phyloP scores from a whole-genome alignment of 2,113 vertebrate genomes.

The Crotophaga sulcirostris region DNA sequence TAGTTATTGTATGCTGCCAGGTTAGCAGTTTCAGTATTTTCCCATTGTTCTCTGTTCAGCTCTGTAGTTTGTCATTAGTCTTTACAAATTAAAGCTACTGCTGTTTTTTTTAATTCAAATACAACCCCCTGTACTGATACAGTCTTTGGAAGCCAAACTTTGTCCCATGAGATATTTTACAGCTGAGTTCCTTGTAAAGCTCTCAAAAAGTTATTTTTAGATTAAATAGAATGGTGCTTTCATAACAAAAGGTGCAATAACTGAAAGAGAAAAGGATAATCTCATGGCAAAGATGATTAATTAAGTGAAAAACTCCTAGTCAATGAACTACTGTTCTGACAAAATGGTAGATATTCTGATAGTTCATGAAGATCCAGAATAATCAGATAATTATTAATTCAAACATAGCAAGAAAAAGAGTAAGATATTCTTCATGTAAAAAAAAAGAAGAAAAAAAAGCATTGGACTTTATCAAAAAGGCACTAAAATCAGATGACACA shows the following conservation, averaged over 20 bases:
- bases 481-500: not conserved
- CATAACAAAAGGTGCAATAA: not conserved
- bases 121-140: not conserved
- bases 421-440: not conserved
- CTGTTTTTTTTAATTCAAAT: not conserved
- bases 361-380: not conserved
- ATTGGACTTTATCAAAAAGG: not conserved
- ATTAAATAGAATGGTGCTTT: not conserved
- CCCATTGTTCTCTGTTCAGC: not conserved
- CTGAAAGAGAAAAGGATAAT: not conserved
- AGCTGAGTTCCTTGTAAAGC: not conserved
- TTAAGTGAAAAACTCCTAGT: not conserved
- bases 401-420: not conserved
- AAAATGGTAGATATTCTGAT: not conserved
- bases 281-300: not conserved
- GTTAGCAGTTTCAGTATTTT: not conserved
- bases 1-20: not conserved
- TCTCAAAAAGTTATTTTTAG: not conserved
- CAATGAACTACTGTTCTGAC: not conserved
- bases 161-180: conserved; percentile 18
- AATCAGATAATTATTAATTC: not conserved
- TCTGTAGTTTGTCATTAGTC: not conserved
- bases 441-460: not conserved
- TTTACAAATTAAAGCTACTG: not conserved
- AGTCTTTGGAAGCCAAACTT: not conserved